A percentile compares a stretch with the other conserved stretches of the same genome.
Conservation (phyloP, 1,140 invertebrate genomes). For the Megalonaias nervosa region DNA sequence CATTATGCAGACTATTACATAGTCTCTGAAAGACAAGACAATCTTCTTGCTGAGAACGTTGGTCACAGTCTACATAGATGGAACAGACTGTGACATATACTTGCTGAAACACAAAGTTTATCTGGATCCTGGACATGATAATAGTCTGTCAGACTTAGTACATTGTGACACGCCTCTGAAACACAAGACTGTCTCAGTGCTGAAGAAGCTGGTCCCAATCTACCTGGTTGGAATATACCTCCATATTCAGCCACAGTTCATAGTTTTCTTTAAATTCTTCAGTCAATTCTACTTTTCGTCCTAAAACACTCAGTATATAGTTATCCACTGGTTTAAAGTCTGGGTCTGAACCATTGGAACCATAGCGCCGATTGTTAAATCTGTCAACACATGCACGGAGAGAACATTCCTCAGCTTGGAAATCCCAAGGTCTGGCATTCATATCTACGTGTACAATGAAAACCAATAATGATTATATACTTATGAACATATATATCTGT, state of each 20-base stretch:
- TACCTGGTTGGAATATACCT: conserved; percentile 89
- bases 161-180: too few relatives aligned
- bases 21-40: too few relatives aligned
- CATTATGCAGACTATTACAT: too few relatives aligned
- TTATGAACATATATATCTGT: too few relatives aligned
- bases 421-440: conserved; percentile 98
- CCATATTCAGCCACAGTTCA: conserved; percentile 95
- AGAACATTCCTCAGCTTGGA: conserved; percentile 98
- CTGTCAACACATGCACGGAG: conserved; percentile 93
- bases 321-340: conserved; percentile 91
- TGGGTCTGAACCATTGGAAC: conserved; percentile 68
- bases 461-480: too few relatives aligned
- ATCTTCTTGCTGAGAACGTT: too few relatives aligned
- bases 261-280: conserved; percentile 98
- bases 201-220: conserved; percentile 77
- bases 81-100: too few relatives aligned
- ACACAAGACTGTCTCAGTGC: conserved; percentile 16
- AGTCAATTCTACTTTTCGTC: conserved; percentile 83
- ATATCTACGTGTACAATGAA: conserved; percentile 79
- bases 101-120: too few relatives aligned
- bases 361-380: conserved; percentile 94
- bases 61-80: too few relatives aligned
- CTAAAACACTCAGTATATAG: conserved; percentile 87
- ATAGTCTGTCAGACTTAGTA: too few relatives aligned
- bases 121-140: too few relatives aligned